Base-by-base conservation (phyloP, 2,888 invertebrate species). In the Syrista parreyssii region DNA sequence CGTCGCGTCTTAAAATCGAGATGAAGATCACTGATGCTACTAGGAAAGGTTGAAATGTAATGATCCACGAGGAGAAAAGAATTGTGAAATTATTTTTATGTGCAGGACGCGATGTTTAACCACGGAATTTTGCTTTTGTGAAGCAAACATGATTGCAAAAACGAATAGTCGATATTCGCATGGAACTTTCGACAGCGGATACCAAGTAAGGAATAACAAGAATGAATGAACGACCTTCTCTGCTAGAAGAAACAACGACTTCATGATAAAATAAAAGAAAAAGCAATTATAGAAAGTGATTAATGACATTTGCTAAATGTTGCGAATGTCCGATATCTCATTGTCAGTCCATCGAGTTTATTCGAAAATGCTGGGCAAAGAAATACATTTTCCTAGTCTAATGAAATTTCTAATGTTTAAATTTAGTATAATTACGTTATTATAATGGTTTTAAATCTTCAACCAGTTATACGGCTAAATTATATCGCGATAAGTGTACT, bases 201-300 rank as follows among this genome's bases (percentile, higher is more conserved):
- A 55, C 1, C 55, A 15, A 55, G 55, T 55, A 55, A 55, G 9
- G 23, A 55, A 55, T 55, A 23, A 55, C 55, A 55, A 55, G 55
- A 55, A 55, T 55, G 55, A 55, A 55, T 23, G 23, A 71, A 68
- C 40, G 31, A 69, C 73, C 68, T 33, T n/a, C 34, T 68, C 40
- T 73, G 33, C 75, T 76, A 80, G 79, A 82, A 83, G 74, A 79
- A 81, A 76, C 81, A 81, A 77, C 79, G 82, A 77, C 78, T 80
- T 81, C 82, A 78, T 80, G 79, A 80, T 76, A 69, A 71, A 71
- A 9, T 9, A 55, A 55, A 55, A 23, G 23, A 55, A 55, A 55
- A 55, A 55, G 55, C 55, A 55, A 55, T 55, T 55, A 55, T 55
- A 23, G 2, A 55, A 55, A 55, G 55, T 55, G 55, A 55, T 55